Conservation (phyloP, 2,113 vertebrate species). For the Chionomys nivalis region DNA sequence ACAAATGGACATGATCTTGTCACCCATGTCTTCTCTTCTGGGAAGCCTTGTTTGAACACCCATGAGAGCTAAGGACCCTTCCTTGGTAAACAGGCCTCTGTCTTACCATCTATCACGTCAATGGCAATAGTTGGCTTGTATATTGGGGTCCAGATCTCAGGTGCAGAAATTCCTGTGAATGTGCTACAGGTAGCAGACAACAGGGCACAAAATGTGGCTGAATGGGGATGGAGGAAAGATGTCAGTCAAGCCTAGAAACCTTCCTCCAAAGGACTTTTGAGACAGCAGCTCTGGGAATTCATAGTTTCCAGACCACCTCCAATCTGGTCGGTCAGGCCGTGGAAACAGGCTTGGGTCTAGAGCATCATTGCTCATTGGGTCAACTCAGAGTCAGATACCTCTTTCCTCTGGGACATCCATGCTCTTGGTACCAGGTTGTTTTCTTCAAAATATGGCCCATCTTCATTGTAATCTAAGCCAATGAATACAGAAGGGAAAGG, state of each 20-base stretch:
- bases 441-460: no score
- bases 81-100: neutral
- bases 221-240: neutral
- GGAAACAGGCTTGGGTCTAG: neutral
- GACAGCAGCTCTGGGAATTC: neutral
- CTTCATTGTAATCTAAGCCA: neutral
- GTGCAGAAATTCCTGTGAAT: neutral
- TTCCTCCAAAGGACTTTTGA: neutral
- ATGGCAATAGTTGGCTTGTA: neutral
- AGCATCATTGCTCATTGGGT: neutral
- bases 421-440: neutral
- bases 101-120: neutral
- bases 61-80: neutral
- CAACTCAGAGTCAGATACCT: neutral
- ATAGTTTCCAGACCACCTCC: neutral
- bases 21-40: neutral
- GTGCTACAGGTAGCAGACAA: neutral
- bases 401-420: no score
- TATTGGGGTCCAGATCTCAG: accelerated
- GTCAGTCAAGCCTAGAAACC: neutral
- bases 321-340: neutral
- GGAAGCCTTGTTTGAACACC: neutral
- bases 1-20: neutral
- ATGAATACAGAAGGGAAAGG: neutral
- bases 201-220: neutral